phyloP scores from a whole-genome alignment of 2,888 invertebrate species.

The Cataglyphis albicans region DNA sequence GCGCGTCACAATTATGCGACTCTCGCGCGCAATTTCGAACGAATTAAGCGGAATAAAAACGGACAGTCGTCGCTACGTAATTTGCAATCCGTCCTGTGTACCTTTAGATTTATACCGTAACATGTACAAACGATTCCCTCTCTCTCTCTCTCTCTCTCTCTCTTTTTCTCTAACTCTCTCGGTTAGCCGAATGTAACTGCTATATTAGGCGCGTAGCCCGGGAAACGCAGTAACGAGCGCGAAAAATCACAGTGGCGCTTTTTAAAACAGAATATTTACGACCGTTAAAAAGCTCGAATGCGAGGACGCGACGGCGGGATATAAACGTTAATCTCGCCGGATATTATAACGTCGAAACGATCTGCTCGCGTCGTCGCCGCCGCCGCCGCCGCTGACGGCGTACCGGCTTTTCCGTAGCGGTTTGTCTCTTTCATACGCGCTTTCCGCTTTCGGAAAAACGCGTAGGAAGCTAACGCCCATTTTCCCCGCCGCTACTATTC shows the following conservation, averaged over 20 bases:
- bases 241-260: conserved; percentile 43
- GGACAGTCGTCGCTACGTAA: conserved; percentile 47
- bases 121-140: conserved; percentile 37
- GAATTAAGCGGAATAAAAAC: conserved; percentile 55
- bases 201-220: conserved; percentile 36
- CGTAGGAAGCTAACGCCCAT: conserved; percentile 70
- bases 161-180: conserved; percentile 12
- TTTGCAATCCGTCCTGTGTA: conserved; percentile 51
- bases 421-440: conserved; percentile 35
- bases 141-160: conserved; percentile 50
- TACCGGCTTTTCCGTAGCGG: conserved; percentile 12
- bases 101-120: conserved; percentile 48
- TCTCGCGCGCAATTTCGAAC: conserved; percentile 49
- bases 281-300: conserved; percentile 26
- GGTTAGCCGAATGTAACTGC: conserved; percentile 42
- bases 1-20: conserved; percentile 51
- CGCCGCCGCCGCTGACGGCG: neutral
- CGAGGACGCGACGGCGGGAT: conserved; percentile 21
- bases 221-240: conserved; percentile 33
- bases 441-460: conserved; percentile 26
- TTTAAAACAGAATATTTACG: conserved; percentile 51
- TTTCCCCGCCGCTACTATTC: conserved; percentile 58
- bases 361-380: conserved; percentile 8
- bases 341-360: conserved; percentile 56
- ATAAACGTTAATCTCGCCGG: conserved; percentile 53